Percentiles rank a stretch among this genome's conserved stretches.
phyloP scores from a whole-genome alignment of 2,797 vertebrate species.

The Cuniculus paca region DNA sequence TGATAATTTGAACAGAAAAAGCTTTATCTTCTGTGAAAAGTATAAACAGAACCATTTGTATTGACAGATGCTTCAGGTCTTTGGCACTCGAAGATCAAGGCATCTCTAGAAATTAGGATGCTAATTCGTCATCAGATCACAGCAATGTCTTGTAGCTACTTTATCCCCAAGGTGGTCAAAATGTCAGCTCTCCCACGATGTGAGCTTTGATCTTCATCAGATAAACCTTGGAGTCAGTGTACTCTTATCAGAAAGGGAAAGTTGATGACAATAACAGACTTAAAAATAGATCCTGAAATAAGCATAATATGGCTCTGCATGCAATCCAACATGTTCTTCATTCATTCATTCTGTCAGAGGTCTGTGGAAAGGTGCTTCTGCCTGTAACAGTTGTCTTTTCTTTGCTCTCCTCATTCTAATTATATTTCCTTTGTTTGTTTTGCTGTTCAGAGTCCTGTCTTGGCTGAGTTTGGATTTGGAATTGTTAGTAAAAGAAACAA shows the following conservation, averaged over 20 bases:
- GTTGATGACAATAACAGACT: conserved; percentile 22
- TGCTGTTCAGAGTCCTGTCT: neutral
- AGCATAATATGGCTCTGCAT: neutral
- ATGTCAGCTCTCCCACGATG: neutral
- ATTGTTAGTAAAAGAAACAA: neutral
- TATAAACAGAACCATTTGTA: conserved; percentile 46
- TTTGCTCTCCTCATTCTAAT: neutral
- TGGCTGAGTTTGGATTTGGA: neutral
- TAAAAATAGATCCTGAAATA: conserved; percentile 50
- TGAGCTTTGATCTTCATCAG: neutral
- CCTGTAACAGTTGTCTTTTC: neutral
- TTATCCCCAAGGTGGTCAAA: neutral
- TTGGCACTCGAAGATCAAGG: conserved; percentile 49
- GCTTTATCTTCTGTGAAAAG: conserved; percentile 56
- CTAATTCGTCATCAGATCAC: neutral
- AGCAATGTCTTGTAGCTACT: neutral
- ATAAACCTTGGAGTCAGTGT: neutral
- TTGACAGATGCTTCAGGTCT: conserved; percentile 45
- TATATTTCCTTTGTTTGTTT: neutral
- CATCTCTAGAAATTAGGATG: conserved; percentile 14
- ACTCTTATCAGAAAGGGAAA: neutral
- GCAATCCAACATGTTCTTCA: neutral
- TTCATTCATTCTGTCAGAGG: neutral
- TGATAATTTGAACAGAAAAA: conserved; percentile 65
- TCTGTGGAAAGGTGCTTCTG: neutral